phyloP scores from a whole-genome alignment of 2,888 invertebrate genomes.

The Cheilosia vernalis region DNA sequence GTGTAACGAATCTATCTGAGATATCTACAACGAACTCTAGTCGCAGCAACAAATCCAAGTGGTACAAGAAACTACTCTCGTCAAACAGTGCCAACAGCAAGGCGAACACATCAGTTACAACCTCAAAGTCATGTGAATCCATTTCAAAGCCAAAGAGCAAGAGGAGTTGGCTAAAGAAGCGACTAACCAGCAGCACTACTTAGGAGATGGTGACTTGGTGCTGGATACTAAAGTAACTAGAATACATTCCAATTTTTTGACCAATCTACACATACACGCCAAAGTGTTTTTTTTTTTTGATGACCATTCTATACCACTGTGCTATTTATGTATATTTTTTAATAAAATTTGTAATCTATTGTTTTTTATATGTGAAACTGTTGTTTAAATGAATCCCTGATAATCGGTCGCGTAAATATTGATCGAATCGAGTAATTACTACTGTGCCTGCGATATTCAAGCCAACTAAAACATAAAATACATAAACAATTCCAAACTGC shows the following conservation, averaged over 20 bases:
- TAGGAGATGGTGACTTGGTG: not conserved
- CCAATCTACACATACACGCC: slow-evolving; percentile 22
- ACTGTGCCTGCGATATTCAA: too few relatives aligned
- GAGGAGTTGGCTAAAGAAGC: slow-evolving; percentile 40
- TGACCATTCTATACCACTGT: slow-evolving; percentile 37
- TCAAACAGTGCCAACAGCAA: slow-evolving; percentile 21
- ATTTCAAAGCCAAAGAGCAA: slow-evolving; percentile 55
- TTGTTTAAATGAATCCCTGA: not conserved
- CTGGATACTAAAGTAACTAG: not conserved
- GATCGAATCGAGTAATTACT: too few relatives aligned
- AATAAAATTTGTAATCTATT: slow-evolving; percentile 42
- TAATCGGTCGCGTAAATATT: too few relatives aligned
- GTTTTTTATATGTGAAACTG: slow-evolving; percentile 17
- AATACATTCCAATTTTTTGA: slow-evolving; percentile 43
- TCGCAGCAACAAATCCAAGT: slow-evolving; percentile 46
- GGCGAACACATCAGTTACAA: slow-evolving; percentile 3
- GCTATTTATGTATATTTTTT: slow-evolving; percentile 39
- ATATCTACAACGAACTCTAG: slow-evolving; percentile 49
- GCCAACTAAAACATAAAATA: too few relatives aligned
- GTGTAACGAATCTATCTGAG: slow-evolving; percentile 46
- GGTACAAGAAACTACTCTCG: slow-evolving; percentile 36
- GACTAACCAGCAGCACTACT: slow-evolving; percentile 25
- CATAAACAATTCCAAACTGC: too few relatives aligned
- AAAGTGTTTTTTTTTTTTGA: slow-evolving; percentile 10
- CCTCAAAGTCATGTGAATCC: slow-evolving; percentile 43